A percentile compares a stretch with the other conserved stretches of the same genome.
Conservation (phyloP, 2,888 invertebrate genomes). For the Atherix ibis region DNA sequence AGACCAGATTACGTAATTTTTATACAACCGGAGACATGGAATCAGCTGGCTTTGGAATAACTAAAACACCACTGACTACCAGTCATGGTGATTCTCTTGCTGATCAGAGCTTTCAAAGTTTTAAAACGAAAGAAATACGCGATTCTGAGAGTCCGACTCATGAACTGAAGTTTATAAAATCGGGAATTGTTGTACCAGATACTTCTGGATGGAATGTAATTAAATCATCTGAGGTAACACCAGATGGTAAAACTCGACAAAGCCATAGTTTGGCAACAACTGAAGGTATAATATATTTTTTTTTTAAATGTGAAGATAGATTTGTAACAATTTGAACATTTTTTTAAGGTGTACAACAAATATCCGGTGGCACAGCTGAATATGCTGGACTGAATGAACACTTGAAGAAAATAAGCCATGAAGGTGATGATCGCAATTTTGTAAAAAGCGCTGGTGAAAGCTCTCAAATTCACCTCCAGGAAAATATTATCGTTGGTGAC, state of each 20-base stretch:
- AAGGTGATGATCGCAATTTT: constrained; percentile 39
- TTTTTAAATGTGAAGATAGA: background rate
- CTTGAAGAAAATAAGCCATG: constrained; percentile 36
- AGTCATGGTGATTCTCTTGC: constrained; percentile 54
- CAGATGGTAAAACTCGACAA: constrained; percentile 47
- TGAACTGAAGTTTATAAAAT: constrained; percentile 25
- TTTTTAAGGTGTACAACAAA: constrained; percentile 39
- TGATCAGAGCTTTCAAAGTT: constrained; percentile 61
- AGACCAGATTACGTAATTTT: constrained; percentile 59
- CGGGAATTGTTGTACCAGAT: constrained; percentile 19
- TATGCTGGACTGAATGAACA: constrained; percentile 49
- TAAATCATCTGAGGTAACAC: constrained; percentile 42
- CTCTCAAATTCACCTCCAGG: constrained; percentile 34
- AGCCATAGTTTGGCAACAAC: constrained; percentile 45
- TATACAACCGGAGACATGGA: constrained; percentile 41
- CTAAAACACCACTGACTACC: constrained; percentile 30
- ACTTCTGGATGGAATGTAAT: constrained; percentile 52
- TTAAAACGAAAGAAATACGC: constrained; percentile 63
- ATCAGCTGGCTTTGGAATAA: constrained; percentile 29
- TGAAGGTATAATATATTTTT: constrained; percentile 31
- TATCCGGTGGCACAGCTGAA: constrained; percentile 46
- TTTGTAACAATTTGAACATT: background rate
- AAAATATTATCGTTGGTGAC: constrained; percentile 37
- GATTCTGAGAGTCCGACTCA: constrained; percentile 59
- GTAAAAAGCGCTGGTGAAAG: constrained; percentile 34